phyloP scores from a whole-genome alignment of 2,797 vertebrate genomes.

The Poecilia wingei region DNA sequence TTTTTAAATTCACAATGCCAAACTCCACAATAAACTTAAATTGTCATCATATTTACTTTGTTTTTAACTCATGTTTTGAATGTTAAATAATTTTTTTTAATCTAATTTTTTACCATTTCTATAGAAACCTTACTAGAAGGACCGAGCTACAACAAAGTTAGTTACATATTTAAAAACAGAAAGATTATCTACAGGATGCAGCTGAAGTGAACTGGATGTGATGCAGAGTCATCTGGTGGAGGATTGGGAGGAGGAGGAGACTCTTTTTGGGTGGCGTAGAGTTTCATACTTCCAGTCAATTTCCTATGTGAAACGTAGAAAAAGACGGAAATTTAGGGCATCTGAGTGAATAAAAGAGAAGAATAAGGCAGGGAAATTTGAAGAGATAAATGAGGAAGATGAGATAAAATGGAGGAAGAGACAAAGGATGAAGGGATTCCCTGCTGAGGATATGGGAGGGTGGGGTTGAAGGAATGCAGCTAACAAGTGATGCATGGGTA shows the following conservation, averaged over 20 bases:
- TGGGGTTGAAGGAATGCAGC: neutral
- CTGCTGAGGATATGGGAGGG: neutral
- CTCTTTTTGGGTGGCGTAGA: neutral
- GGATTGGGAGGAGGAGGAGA: neutral
- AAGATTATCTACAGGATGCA: neutral
- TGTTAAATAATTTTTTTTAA: no score
- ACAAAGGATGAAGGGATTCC: neutral
- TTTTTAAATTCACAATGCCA: no score
- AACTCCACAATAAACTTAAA: no score
- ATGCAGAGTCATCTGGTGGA: neutral
- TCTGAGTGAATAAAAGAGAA: neutral
- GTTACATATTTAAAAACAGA: no score
- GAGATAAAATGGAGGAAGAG: neutral
- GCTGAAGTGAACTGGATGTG: neutral
- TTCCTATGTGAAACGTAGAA: neutral
- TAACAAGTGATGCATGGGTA: neutral
- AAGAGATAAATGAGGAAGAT: neutral
- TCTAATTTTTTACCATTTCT: no score
- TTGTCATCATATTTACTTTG: no score
- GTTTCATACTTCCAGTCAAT: neutral
- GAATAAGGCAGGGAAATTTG: neutral
- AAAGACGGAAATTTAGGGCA: neutral
- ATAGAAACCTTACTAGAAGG: no score
- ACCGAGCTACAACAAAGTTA: no score
- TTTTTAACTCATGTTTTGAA: no score